These are phyloP conservation scores for Coracopsis vasa DNA, from an alignment of 2,113 vertebrate species.

Conservation along the genomic window DNA sequence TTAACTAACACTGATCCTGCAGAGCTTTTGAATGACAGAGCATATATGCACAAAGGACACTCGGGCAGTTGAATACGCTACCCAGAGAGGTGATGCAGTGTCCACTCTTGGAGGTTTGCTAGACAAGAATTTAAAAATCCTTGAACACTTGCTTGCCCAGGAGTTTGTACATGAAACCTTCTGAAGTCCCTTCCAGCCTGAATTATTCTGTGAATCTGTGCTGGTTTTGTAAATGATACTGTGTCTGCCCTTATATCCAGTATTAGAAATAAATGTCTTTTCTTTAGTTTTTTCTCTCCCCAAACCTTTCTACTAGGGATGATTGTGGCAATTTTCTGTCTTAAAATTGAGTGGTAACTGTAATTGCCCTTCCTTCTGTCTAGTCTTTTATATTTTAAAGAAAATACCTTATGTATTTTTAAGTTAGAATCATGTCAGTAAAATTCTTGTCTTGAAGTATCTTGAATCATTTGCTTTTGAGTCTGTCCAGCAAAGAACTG, in stretches of 20 bases:
- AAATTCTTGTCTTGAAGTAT: neutral
- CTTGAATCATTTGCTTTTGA: neutral
- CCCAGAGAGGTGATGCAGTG: neutral
- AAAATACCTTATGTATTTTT: neutral
- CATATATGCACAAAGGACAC: neutral
- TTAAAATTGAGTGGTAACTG: neutral
- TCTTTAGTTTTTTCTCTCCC: neutral
- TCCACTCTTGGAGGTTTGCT: neutral
- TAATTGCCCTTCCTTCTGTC: neutral
- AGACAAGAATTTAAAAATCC: neutral
- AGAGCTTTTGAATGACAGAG: neutral
- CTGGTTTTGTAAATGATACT: neutral
- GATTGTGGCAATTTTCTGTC: neutral
- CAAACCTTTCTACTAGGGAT: neutral
- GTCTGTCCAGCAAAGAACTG: neutral
- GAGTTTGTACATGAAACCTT: neutral
- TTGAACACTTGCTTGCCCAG: neutral
- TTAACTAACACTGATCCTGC: neutral
- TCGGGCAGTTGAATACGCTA: neutral
- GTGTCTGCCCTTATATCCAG: neutral
- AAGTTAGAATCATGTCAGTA: neutral
- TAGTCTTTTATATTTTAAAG: neutral
- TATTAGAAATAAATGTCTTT: neutral
- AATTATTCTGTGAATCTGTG: neutral
- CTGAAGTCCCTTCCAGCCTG: neutral